Conservation (phyloP, 2,797 vertebrate genomes). For the Tokudaia tokunoshimensis region DNA sequence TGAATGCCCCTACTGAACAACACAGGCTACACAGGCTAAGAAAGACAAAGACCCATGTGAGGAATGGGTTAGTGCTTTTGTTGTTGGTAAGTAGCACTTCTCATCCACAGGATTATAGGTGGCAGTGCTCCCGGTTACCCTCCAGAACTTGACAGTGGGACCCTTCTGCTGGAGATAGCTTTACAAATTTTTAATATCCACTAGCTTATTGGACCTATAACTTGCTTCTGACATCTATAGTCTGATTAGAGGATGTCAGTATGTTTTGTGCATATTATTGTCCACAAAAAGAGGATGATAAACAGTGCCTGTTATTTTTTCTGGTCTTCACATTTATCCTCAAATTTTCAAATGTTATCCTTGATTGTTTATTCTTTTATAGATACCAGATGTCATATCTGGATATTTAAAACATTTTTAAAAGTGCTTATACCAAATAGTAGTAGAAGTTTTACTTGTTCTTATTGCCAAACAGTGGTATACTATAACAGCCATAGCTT, state of each 20-base stretch:
- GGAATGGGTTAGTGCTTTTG: neutral
- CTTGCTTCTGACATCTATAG: neutral
- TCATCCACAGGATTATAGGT: too few species aligned
- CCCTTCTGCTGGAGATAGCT: neutral
- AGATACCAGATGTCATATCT: neutral
- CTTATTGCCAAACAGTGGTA: neutral
- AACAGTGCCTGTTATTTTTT: neutral
- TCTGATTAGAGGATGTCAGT: slow-evolving; percentile 8
- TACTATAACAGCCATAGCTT: neutral
- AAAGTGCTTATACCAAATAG: neutral
- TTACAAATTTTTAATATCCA: neutral
- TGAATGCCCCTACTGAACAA: neutral
- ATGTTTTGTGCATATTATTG: neutral
- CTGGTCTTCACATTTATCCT: slow-evolving; percentile 33
- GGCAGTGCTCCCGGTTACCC: neutral
- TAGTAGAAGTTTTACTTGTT: neutral
- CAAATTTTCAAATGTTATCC: slow-evolving; percentile 36
- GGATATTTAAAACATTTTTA: neutral
- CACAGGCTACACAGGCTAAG: neutral
- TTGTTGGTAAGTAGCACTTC: neutral
- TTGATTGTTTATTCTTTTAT: neutral
- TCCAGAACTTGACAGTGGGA: neutral
- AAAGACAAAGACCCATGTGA: neutral
- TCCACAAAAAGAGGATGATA: slow-evolving; percentile 41
- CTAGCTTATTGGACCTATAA: slow-evolving; percentile 12